These are phyloP conservation scores for Empidonax traillii DNA, from an alignment of 2,113 vertebrate species.

Conservation along the genomic window DNA sequence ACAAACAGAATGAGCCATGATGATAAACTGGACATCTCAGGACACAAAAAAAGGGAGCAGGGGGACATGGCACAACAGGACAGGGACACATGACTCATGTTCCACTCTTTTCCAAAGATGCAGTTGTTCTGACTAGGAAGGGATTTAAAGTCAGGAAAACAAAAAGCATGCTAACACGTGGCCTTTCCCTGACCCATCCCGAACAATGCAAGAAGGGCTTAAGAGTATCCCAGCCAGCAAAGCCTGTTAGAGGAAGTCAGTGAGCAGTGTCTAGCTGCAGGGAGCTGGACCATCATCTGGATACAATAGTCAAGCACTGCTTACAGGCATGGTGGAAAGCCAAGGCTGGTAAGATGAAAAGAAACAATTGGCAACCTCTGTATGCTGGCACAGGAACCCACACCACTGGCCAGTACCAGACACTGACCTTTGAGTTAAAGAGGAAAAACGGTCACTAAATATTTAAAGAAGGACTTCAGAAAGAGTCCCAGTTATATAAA, in stretches of 20 bases:
- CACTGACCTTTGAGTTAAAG: background rate
- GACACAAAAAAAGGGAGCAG: background rate
- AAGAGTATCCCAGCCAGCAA: background rate
- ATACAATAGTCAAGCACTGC: background rate
- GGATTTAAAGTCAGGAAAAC: background rate
- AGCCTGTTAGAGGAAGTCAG: slow-evolving; percentile 9
- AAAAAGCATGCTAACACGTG: background rate
- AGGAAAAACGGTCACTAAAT: background rate
- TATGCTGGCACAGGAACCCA: background rate
- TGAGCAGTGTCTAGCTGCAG: background rate
- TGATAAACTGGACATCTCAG: background rate
- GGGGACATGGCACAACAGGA: background rate
- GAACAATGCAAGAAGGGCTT: background rate
- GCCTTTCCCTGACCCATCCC: background rate
- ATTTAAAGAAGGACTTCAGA: slow-evolving; percentile 31
- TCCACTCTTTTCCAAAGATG: background rate
- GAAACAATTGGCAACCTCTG: background rate
- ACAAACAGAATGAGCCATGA: background rate
- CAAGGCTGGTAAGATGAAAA: background rate
- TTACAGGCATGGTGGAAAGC: background rate
- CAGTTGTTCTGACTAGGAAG: background rate
- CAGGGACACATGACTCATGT: background rate
- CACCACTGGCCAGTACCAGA: accelerated
- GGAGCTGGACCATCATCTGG: background rate
- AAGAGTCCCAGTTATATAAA: background rate